Evolutionary conservation across 2,113 vertebrate species (phyloP).

Genomic region (Mus spicilegus): DNA sequence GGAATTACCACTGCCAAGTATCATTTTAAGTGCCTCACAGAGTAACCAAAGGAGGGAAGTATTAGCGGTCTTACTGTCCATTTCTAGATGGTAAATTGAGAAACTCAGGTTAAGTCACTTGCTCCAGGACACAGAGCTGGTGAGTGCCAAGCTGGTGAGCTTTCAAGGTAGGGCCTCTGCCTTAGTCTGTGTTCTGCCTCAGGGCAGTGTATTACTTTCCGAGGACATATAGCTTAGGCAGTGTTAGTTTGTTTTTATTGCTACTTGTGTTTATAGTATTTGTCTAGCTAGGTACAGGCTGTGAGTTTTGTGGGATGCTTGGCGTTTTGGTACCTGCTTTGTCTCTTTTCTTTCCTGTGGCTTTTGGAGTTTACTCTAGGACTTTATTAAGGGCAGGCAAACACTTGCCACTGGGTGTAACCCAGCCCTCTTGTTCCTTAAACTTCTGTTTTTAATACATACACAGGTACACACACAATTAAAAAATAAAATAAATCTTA

Average conservation of each 20-base stretch:
- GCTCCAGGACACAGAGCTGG: background rate
- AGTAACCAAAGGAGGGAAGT: background rate
- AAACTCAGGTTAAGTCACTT: background rate
- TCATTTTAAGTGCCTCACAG: background rate
- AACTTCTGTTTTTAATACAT: background rate
- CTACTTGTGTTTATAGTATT: background rate
- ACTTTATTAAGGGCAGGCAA: background rate
- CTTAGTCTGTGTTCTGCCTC: background rate
- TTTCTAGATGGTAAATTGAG: slow-evolving; percentile 45
- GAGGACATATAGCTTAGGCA: background rate
- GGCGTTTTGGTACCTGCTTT: background rate
- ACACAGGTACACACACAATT: too few relatives aligned
- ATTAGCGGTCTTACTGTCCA: background rate
- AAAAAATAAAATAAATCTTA: background rate
- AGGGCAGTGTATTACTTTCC: background rate
- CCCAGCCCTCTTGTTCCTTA: background rate
- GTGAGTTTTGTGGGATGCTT: background rate
- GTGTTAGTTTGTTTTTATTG: slow-evolving; percentile 2
- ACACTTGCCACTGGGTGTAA: background rate
- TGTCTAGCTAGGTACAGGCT: slow-evolving; percentile 21
- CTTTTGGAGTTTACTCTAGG: background rate
- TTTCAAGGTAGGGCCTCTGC: background rate
- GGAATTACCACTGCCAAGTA: background rate
- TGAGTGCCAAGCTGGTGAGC: background rate
- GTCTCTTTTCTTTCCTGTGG: background rate